A percentile compares a stretch with the other conserved stretches of the same genome.
These are phyloP conservation scores for Agonopterix subpropinquella DNA, from an alignment of 2,888 invertebrate genomes.

Conservation along the genomic window DNA sequence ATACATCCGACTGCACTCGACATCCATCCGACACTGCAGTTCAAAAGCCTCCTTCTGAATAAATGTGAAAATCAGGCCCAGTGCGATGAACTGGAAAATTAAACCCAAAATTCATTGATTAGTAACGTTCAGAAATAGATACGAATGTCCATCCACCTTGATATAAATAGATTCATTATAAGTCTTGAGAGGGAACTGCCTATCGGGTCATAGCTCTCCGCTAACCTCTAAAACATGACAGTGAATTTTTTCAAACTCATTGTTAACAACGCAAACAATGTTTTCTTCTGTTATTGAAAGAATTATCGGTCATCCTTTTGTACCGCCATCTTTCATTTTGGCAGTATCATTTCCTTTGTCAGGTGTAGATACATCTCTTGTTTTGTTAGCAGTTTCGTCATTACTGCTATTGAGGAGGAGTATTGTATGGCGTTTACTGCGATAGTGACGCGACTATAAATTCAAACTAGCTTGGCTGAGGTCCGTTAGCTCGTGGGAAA, in stretches of 20 bases:
- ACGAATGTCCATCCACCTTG: too few relatives aligned
- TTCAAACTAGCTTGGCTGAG: constrained; percentile 63
- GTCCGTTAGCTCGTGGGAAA: constrained; percentile 74
- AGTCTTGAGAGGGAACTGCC: background rate
- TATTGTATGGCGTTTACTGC: constrained; percentile 44
- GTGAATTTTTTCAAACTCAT: constrained; percentile 42
- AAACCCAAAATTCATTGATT: too few relatives aligned
- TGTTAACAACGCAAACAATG: constrained; percentile 59
- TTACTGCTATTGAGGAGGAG: constrained; percentile 22
- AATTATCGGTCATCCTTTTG: constrained; percentile 73
- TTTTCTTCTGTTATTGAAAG: constrained; percentile 64
- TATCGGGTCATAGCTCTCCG: constrained; percentile 29
- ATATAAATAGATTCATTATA: background rate
- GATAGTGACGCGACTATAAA: constrained; percentile 57
- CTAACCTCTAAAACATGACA: constrained; percentile 42
- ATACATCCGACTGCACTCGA: too few relatives aligned
- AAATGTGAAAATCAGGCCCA: too few relatives aligned
- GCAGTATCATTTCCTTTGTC: constrained; percentile 21
- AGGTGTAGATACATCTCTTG: constrained; percentile 34
- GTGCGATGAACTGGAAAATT: too few relatives aligned
- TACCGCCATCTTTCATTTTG: constrained; percentile 55
- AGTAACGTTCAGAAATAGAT: too few relatives aligned
- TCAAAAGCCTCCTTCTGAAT: too few relatives aligned
- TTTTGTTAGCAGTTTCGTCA: constrained; percentile 31
- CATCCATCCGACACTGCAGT: too few relatives aligned